Conservation (phyloP, 37 sponge, comb jelly and placozoan species). For the Aplysina aerophoba region DNA sequence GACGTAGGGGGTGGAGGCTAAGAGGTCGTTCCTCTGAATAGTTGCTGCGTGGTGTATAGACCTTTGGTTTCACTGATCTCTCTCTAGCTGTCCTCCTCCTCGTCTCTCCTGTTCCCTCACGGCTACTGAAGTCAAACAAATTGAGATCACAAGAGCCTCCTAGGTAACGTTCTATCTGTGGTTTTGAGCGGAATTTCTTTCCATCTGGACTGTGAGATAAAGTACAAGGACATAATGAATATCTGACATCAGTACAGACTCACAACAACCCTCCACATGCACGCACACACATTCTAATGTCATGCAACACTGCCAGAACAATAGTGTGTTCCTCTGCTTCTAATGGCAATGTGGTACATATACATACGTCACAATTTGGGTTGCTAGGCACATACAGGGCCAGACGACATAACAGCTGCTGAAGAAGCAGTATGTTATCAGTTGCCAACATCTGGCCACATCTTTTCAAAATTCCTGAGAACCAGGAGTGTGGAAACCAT, state of each 20-base stretch:
- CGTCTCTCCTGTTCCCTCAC: slow-evolving; percentile 47
- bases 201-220: slow-evolving; percentile 77
- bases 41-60: neutral
- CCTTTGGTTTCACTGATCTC: slow-evolving; percentile 27
- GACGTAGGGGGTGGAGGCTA: slow-evolving; percentile 57
- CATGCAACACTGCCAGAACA: no score
- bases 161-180: slow-evolving; percentile 75
- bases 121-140: slow-evolving; percentile 81
- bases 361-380: no score
- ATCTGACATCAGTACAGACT: slow-evolving; percentile 31
- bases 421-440: no score
- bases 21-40: slow-evolving; percentile 53
- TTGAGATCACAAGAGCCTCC: slow-evolving; percentile 70
- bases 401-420: no score
- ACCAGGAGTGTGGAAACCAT: no score
- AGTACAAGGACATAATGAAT: neutral
- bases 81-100: slow-evolving; percentile 61
- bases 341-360: no score
- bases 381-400: no score
- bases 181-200: slow-evolving; percentile 89
- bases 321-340: no score
- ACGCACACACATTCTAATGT: neutral
- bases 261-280: neutral
- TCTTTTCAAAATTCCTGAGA: no score
- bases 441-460: no score